Base-by-base conservation (phyloP, 2,888 invertebrate genomes). In the Chironomus riparius region DNA sequence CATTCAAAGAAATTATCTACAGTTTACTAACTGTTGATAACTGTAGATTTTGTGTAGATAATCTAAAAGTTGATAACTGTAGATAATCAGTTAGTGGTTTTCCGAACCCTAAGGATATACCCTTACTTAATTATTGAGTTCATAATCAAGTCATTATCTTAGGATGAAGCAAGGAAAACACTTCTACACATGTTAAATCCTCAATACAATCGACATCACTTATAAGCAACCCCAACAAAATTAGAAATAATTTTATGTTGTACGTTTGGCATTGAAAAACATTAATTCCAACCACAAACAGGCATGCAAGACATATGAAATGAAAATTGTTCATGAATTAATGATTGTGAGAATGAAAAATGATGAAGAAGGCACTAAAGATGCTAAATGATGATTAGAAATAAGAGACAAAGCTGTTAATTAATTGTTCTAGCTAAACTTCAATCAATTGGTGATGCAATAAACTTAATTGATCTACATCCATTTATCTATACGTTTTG, bases 401-500 rank as follows among this genome's bases (percentile, higher is more conserved):
- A 6, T n/a, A 15, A 71, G 71, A 50, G 50, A 72, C n/a, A 22
- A 71, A 56, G 71, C 47, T 71, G 61, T 72, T 72, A 72, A 72
- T 72, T 72, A 72, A 72, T 72, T 24, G 72, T 47, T 28, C 47
- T 62, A 72, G 72, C 61, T 62, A 38, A 72, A 38, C 72, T 72
- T 72, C 72, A 72, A 72, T 72, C 72, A 72, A 72, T 71, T 72
- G 72, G 48, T 28, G 72, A 72, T 72, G 62, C 72, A 72, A 72
- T 72, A 72, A 61, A 72, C 38, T 62, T 72, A 72, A 72, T 72
- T 50, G 71, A 62, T 61, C 28, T 24, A 21, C 13, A 65, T 65
- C n/a, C 21, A 24, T 65, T 13, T 24, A 13, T 24, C 21, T 21
- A 65, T 12, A 56, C 15, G 48, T 48, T 3, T 4, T 1, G 38